These are phyloP conservation scores for Hypotaenidia philippensis DNA, from an alignment of 2,797 vertebrate genomes.

Conservation along the genomic window DNA sequence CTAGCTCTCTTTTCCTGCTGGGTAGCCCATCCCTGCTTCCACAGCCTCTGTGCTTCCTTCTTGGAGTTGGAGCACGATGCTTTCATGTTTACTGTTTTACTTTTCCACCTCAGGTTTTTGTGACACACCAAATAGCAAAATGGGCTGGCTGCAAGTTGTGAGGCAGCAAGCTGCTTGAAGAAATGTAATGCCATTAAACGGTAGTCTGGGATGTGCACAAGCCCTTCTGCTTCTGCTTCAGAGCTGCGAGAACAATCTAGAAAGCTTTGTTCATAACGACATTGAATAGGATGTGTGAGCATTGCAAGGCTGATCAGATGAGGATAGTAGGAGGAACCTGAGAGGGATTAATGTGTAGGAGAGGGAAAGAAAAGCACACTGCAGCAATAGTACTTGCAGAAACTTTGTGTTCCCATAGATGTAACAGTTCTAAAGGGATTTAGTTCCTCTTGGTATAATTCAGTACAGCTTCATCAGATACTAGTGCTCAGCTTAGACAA, in stretches of 20 bases:
- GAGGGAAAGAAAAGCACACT: neutral
- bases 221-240: neutral
- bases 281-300: neutral
- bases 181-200: neutral
- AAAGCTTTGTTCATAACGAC: neutral
- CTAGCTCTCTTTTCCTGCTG: neutral
- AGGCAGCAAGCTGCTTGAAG: neutral
- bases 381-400: neutral
- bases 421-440: neutral
- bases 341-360: neutral
- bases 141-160: neutral
- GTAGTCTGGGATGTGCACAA: neutral
- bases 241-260: neutral
- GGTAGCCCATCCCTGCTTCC: neutral
- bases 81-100: neutral
- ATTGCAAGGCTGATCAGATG: neutral
- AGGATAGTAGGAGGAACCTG: neutral
- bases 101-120: neutral
- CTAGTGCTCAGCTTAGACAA: neutral
- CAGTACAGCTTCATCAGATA: neutral
- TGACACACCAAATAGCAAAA: neutral
- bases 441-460: neutral
- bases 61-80: neutral
- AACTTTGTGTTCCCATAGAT: neutral
- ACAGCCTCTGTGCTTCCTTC: neutral